A percentile compares a stretch with the other conserved stretches of the same genome.
Conservation (phyloP, 1,140 invertebrate genomes). For the Euwallacea similis region DNA sequence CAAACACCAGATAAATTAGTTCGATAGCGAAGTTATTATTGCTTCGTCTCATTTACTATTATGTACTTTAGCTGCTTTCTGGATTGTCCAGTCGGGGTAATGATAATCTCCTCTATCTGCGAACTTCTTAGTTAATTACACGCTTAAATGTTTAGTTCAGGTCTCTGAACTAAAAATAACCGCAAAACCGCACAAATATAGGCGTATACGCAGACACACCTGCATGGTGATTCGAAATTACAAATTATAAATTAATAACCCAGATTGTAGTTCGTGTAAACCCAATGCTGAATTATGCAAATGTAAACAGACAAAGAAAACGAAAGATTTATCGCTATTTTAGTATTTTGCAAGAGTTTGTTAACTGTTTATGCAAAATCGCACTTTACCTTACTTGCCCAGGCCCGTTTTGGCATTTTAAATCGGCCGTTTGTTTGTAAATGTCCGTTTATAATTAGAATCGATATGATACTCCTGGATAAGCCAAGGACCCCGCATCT, state of each 20-base stretch:
- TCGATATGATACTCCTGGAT: background rate
- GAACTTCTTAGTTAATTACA: no score
- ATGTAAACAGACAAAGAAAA: conserved; percentile 32
- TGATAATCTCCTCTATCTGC: background rate
- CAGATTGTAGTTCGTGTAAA: conserved; percentile 24
- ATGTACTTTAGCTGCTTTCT: background rate
- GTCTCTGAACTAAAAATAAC: conserved; percentile 15
- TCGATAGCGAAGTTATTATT: conserved; percentile 1
- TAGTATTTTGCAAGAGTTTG: conserved; percentile 19
- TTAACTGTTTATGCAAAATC: conserved; percentile 31
- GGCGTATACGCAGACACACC: conserved; percentile 29
- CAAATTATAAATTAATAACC: conserved; percentile 23
- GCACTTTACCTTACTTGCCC: background rate
- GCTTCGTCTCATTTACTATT: background rate
- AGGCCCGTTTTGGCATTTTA: background rate
- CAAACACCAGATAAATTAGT: background rate
- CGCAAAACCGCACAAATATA: conserved; percentile 16
- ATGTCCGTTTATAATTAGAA: background rate
- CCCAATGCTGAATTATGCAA: conserved; percentile 24
- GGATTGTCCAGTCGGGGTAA: background rate
- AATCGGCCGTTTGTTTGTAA: conserved; percentile 1
- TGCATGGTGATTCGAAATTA: conserved; percentile 8
- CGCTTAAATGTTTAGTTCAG: background rate
- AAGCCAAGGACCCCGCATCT: conserved; percentile 3
- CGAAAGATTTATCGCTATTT: conserved; percentile 22